phyloP scores from a whole-genome alignment of 2,113 vertebrate species.

The Tychaedon coryphoeus region DNA sequence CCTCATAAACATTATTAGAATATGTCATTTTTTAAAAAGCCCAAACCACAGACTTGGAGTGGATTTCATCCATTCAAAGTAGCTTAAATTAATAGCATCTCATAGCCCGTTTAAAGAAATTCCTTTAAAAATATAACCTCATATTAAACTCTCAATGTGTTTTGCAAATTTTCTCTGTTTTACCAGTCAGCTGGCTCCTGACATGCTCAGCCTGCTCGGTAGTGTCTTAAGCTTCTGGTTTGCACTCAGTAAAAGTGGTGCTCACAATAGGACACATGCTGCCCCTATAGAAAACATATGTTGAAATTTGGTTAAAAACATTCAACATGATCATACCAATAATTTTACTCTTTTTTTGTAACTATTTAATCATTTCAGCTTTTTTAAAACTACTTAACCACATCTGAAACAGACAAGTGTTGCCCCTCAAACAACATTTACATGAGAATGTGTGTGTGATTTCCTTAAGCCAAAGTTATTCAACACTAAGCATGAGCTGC shows the following conservation, averaged over 20 bases:
- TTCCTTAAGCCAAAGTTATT: constrained; percentile 25
- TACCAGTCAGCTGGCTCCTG: neutral
- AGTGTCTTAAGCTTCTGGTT: neutral
- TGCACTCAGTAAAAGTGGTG: neutral
- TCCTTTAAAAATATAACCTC: neutral
- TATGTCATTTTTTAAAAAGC: neutral
- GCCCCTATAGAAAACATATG: neutral
- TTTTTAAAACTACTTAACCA: neutral
- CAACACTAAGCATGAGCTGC: neutral
- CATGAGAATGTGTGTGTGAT: constrained; percentile 21
- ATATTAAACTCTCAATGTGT: neutral
- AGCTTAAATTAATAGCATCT: neutral
- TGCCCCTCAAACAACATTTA: neutral
- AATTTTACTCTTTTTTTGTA: neutral
- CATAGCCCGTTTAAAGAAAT: neutral
- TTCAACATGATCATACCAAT: neutral
- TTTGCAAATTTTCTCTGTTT: neutral
- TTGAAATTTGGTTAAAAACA: neutral
- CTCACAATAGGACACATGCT: neutral
- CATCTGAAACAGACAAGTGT: neutral
- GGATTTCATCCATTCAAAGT: neutral
- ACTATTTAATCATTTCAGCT: neutral
- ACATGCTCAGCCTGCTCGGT: neutral
- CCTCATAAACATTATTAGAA: neutral
- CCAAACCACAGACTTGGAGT: constrained; percentile 22